phyloP scores from a whole-genome alignment of 2,888 invertebrate genomes.

The Eupelmus urozonus region DNA sequence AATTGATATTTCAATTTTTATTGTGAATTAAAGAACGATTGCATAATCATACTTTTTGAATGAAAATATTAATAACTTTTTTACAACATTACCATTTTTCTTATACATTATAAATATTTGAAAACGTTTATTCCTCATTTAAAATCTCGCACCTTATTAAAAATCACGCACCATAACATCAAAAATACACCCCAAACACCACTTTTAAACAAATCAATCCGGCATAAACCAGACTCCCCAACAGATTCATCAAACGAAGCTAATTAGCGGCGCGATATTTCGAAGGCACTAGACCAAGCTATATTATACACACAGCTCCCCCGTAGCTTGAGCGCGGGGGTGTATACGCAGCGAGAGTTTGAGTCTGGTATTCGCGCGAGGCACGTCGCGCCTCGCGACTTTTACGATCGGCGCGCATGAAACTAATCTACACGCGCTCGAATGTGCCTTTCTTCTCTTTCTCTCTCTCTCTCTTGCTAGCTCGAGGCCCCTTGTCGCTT shows the following conservation, averaged over 20 bases:
- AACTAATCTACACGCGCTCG: conserved; percentile 51
- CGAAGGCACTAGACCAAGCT: neutral
- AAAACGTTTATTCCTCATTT: too few species aligned
- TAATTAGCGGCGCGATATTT: neutral
- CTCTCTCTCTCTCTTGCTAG: conserved; percentile 1
- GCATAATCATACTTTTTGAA: too few species aligned
- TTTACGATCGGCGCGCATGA: conserved; percentile 55
- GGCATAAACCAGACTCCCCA: too few species aligned
- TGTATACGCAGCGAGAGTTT: neutral
- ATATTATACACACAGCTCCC: neutral
- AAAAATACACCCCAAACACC: too few species aligned
- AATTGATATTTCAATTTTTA: too few species aligned
- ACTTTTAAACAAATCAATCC: too few species aligned
- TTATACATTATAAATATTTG: too few species aligned
- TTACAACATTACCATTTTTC: too few species aligned
- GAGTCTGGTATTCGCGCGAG: neutral
- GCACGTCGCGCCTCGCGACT: conserved; percentile 41
- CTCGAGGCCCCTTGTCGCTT: conserved; percentile 13
- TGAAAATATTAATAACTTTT: too few species aligned
- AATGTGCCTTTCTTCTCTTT: conserved; percentile 23
- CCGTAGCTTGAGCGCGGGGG: neutral
- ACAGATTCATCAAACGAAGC: conserved; percentile 10
- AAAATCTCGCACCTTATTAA: too few species aligned
- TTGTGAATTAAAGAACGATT: too few species aligned
- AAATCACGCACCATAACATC: too few species aligned